Evolutionary conservation across 2,797 vertebrate species (phyloP).

Genomic region (Moxostoma hubbsi): DNA sequence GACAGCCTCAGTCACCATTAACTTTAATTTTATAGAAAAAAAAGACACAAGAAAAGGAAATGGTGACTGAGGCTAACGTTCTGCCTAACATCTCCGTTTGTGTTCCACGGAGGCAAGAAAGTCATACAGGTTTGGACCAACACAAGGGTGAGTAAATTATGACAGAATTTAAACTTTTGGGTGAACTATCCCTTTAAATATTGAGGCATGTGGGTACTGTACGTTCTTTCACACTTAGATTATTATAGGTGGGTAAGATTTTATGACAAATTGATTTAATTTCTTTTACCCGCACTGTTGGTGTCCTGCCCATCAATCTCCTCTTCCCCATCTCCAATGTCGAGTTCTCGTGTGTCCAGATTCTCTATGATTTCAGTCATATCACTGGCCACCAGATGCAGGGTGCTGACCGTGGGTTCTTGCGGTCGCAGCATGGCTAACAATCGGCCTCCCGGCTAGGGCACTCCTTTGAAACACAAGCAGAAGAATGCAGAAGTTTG

Average conservation of each 20-base stretch:
- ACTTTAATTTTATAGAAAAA: too few relatives aligned
- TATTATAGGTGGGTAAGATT: not conserved
- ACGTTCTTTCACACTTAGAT: not conserved
- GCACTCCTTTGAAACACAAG: slow-evolving; percentile 67
- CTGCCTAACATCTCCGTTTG: too few relatives aligned
- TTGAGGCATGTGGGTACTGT: too few relatives aligned
- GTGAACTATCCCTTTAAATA: too few relatives aligned
- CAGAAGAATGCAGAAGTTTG: not conserved
- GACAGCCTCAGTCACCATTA: too few relatives aligned
- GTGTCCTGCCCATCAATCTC: slow-evolving; percentile 73
- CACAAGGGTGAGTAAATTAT: too few relatives aligned
- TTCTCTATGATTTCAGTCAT: slow-evolving; percentile 93
- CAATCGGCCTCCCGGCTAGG: slow-evolving; percentile 62
- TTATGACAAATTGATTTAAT: not conserved
- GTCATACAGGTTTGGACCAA: too few relatives aligned
- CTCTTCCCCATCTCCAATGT: slow-evolving; percentile 86
- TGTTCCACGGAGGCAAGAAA: too few relatives aligned
- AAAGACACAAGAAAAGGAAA: too few relatives aligned
- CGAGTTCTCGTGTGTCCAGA: slow-evolving; percentile 90
- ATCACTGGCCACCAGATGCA: slow-evolving; percentile 87
- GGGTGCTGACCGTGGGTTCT: slow-evolving; percentile 78
- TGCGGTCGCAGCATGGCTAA: slow-evolving; percentile 81
- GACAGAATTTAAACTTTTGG: too few relatives aligned
- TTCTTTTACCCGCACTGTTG: slow-evolving; percentile 69
- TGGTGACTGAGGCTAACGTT: too few relatives aligned